Evolutionary conservation across 2,888 invertebrate genomes (phyloP).

Genomic region (Gymnosoma rotundatum): DNA sequence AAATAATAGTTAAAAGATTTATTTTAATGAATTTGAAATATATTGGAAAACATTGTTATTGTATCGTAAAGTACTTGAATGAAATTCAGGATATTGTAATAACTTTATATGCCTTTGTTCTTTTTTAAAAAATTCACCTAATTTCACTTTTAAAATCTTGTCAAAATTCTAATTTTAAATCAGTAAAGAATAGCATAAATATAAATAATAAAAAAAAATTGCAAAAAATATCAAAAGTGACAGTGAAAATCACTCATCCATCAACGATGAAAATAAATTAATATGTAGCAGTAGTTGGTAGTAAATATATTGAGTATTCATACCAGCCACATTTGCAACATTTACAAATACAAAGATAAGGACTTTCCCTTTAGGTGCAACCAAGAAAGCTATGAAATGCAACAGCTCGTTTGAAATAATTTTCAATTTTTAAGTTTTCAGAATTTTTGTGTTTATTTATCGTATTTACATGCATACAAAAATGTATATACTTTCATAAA

Average conservation of each 20-base stretch:
- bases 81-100: neutral
- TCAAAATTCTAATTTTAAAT: conserved; percentile 35
- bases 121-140: neutral
- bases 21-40: no score
- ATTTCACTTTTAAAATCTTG: conserved; percentile 37
- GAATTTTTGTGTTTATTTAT: conserved; percentile 32
- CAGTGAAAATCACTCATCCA: conserved; percentile 33
- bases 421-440: conserved; percentile 33
- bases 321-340: neutral
- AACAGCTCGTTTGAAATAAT: conserved; percentile 46
- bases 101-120: neutral
- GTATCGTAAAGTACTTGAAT: no score
- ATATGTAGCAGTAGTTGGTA: neutral
- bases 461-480: no score
- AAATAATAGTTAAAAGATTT: no score
- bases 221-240: conserved; percentile 21
- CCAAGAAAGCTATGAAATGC: conserved; percentile 49
- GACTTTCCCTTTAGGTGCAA: conserved; percentile 39
- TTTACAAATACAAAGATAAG: neutral
- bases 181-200: neutral
- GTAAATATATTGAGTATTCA: conserved; percentile 19
- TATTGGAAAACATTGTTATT: no score
- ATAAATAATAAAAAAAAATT: neutral
- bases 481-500: no score
- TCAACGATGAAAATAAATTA: conserved; percentile 34